Conservation (phyloP, 1,140 invertebrate genomes). For the Drosophila grimshawi region DNA sequence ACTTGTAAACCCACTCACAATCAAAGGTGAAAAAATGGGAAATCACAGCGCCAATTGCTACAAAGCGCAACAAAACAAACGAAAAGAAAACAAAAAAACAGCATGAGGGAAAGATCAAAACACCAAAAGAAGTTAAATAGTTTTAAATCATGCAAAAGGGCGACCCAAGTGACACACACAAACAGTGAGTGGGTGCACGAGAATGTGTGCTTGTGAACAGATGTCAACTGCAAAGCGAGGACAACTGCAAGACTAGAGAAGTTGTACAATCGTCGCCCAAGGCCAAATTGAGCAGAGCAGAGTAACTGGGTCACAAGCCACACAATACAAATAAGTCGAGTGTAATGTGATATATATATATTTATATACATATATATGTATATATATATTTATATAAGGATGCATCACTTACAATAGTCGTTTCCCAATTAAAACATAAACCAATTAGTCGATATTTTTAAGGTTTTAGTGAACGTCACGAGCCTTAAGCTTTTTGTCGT, state of each 20-base stretch:
- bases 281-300: conserved; percentile 35
- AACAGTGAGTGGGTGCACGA: conserved; percentile 7
- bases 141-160: conserved; percentile 53
- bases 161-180: conserved; percentile 20
- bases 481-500: too few species aligned
- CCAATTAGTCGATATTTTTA: background rate
- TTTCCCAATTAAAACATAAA: background rate
- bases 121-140: conserved; percentile 50
- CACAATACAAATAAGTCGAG: conserved; percentile 34
- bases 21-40: conserved; percentile 49
- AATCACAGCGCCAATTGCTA: conserved; percentile 50
- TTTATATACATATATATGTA: conserved; percentile 4
- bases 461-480: background rate
- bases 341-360: conserved; percentile 1
- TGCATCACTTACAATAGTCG: background rate
- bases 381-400: conserved; percentile 1
- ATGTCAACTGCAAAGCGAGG: conserved; percentile 58
- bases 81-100: conserved; percentile 2
- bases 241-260: conserved; percentile 39
- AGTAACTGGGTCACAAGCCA: conserved; percentile 43
- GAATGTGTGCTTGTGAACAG: conserved; percentile 41
- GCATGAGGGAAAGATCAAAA: conserved; percentile 6
- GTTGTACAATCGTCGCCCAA: conserved; percentile 38
- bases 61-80: conserved; percentile 41
- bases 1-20: conserved; percentile 47